Evolutionary conservation across 2,113 vertebrate genomes (phyloP).

Genomic region (Poecile atricapillus): DNA sequence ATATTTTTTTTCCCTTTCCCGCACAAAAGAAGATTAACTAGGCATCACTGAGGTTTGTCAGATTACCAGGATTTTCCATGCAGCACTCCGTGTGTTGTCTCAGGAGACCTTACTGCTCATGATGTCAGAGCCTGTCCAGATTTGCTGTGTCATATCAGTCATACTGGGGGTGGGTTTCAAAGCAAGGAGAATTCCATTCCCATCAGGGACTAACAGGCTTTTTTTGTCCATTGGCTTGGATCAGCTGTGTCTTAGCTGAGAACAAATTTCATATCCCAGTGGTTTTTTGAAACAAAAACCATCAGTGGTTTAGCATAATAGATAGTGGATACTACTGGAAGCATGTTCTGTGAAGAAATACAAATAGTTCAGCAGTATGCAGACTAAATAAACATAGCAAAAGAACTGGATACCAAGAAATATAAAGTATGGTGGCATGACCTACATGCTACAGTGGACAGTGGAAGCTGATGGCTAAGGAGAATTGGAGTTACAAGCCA

Average conservation of each 20-base stretch:
- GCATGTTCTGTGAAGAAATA: neutral
- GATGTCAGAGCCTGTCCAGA: neutral
- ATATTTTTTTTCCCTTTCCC: neutral
- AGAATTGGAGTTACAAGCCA: neutral
- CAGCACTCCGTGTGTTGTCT: neutral
- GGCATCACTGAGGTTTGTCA: neutral
- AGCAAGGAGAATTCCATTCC: neutral
- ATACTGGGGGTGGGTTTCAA: neutral
- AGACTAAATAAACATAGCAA: neutral
- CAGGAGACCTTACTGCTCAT: neutral
- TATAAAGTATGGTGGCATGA: neutral
- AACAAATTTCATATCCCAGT: neutral
- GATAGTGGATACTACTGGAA: neutral
- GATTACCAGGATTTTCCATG: neutral
- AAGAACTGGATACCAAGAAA: fast-evolving
- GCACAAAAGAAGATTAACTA: neutral
- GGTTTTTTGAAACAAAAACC: neutral
- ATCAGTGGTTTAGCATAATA: neutral
- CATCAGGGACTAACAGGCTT: neutral
- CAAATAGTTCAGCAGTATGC: neutral
- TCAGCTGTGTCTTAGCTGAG: neutral
- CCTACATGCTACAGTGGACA: neutral
- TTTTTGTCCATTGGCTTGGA: neutral
- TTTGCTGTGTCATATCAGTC: neutral
- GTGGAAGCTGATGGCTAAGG: neutral